Base-by-base conservation (phyloP, 2,797 vertebrate genomes). In the Chelonia mydas region DNA sequence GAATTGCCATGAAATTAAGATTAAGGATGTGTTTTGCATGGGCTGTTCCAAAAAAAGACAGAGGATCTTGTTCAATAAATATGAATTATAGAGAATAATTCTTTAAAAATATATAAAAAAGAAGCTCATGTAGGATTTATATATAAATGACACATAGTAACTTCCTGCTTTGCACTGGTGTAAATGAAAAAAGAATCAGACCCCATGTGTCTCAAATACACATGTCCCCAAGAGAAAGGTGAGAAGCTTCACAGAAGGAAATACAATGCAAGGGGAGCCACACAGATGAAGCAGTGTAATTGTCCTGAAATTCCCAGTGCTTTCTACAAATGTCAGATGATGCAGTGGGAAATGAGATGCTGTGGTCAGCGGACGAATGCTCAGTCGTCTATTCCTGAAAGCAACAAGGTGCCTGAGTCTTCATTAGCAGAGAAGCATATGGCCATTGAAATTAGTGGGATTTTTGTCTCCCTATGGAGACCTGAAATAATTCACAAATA, bases 261-360 rank as follows among this genome's bases (percentile, higher is more conserved):
- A 53, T 7, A 19, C 0, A 17, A 1, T 1, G n/a, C 45, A 37
- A 54, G 83, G 61, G 10, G 81, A 87, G 82, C 41, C 0, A 0
- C 45, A 31, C 12, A 5, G 74, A 16, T 28, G 74, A 49, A 41
- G 37, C n/a, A 41, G 7, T 28, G 25, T 49, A 49, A 27, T 49
- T 31, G 27, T 49, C 25, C 27, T 28, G 45, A 31, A 49, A 47
- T 49, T 77, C 27, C 13, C 13, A 77, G 25, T 49, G 45, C 45
- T 77, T 77, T 77, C 27, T 16, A 13, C 27, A 77, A 49, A 77
- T 4, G 4, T 49, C 27, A 47, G 74, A 28, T 77, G 45, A 31
- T 47, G 27, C 27, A 47, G 7, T 47, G 74, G 25, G 41, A 49
- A 77, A 77, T 9, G 11, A 77, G 74, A 49, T 49, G 4, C 23